Base-by-base conservation (phyloP, 2,888 invertebrate species). In the Calameuta pallipes region DNA sequence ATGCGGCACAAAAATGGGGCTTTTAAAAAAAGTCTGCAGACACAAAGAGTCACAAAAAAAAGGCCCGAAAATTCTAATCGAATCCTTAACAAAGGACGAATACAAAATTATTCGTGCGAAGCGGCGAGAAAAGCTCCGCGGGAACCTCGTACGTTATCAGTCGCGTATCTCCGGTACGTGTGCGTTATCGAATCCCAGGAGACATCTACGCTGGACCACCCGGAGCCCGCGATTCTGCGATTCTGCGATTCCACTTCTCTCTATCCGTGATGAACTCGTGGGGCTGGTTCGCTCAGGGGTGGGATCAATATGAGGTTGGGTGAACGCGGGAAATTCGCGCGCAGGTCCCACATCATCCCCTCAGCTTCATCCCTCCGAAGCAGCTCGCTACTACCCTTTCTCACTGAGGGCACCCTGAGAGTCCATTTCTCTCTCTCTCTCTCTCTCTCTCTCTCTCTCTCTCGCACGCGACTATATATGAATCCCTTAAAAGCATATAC, bases 271-370 rank as follows among this genome's bases (percentile, higher is more conserved):
- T 75, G 76, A 76, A 73, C 75, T 75, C 71, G 73, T 73, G 80
- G 82, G 82, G 75, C 76, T 79, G 71, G 78, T 83, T 82, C 82
- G 82, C 79, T 83, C 79, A 77, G 88, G 90, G 89, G 89, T 90
- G 90, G 90, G 91, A 91, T 91, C 91, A 91, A 91, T 91, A 91
- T 91, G 90, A 91, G 90, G 90, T 89, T 89, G 89, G 89, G 86
- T 88, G 89, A 90, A 90, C 89, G 89, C 90, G 91, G 90, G 90
- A 91, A 90, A 90, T 90, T 91, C 87, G 90, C 91, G 91, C 91
- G 91, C 91, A 91, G 90, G 89, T 91, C 90, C 89, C 89, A 86
- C 88, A 85, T 78, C 83, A 82, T 80, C 82, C 82, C 82, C 74
- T 74, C 78, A 73, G 74, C 68, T 78, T 56, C 74, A 75, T 76